Evolutionary conservation across 2,113 vertebrate genomes (phyloP), one percentile per base, ranked within the genome.

Genomic region (Mohoua ochrocephala): DNA sequence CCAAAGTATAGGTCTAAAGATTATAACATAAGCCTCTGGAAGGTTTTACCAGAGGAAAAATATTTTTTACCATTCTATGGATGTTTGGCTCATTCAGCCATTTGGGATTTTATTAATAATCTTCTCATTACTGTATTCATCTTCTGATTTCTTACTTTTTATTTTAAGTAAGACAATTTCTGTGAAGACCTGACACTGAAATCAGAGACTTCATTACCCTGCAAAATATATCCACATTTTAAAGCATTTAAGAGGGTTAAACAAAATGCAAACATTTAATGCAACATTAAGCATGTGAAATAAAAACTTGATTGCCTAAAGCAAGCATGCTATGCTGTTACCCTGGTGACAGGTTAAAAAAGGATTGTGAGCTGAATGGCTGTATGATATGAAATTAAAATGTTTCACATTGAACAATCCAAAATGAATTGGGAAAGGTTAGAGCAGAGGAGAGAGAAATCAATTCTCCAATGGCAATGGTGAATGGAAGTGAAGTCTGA

Each of bases 301-400:
- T 98, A 98, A 98, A 98, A 98, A 97, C 97, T 89, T 98, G 98
- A 98, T 98, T 98, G 97, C 97, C 97, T 97, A 97, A 97, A 97
- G 97, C 97, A 98, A 98, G 96, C 97, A 97, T 98, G 98, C 98
- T 98, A 98, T 87, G 96, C 98, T 97, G 98, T 98, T 98, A 98
- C 98, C 98, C 96, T 98, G 97, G 98, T 98, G 98, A 98, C 97
- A 98, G 97, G 98, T 98, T 98, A 98, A 98, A 98, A 97, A 97
- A 98, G 96, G 97, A 98, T 96, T 98, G 97, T 97, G 98, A 98
- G 97, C 97, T 97, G 97, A 98, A 98, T 97, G 97, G 98, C 98
- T 97, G 96, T 98, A 98, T 98, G 98, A 98, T 98, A 98, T 99
- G 98, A 99, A 99, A 99, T 99, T 99, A 99, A 99, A 99, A 99